phyloP scores from a whole-genome alignment of 2,113 vertebrate genomes.

The Zapus hudsonius region DNA sequence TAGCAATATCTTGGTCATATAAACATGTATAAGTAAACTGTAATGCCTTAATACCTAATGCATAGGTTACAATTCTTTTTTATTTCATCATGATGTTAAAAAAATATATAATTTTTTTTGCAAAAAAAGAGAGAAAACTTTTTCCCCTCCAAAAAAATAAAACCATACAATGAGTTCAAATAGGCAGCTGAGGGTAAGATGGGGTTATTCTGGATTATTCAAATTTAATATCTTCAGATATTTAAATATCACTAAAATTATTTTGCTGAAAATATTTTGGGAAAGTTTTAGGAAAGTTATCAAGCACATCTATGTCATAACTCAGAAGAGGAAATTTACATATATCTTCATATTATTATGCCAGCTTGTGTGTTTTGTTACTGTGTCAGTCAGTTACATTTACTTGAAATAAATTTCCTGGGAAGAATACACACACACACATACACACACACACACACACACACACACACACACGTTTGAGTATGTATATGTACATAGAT shows the following conservation, averaged over 20 bases:
- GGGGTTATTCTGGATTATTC: neutral
- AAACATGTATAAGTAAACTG: neutral
- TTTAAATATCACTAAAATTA: neutral
- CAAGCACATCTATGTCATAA: neutral
- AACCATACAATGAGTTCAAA: neutral
- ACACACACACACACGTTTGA: neutral
- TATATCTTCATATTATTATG: neutral
- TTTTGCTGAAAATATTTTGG: neutral
- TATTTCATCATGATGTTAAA: conserved; percentile 23
- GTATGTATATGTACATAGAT: no score
- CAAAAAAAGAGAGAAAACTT: neutral
- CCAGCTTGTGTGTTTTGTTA: neutral
- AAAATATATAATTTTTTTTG: neutral
- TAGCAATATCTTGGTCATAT: neutral
- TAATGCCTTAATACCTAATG: neutral
- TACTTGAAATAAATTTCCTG: conserved; percentile 6
- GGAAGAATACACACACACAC: neutral
- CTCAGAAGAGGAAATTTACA: neutral
- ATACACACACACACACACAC: neutral
- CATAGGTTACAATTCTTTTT: neutral
- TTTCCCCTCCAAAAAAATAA: conserved; percentile 14
- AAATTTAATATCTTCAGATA: conserved; percentile 32
- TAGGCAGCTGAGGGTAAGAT: neutral
- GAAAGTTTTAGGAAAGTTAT: conserved; percentile 18
- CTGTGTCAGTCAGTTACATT: conserved; percentile 21